phyloP scores from a whole-genome alignment of 92 coral and sea anemone species.

The Umimayanthus chanpuru region DNA sequence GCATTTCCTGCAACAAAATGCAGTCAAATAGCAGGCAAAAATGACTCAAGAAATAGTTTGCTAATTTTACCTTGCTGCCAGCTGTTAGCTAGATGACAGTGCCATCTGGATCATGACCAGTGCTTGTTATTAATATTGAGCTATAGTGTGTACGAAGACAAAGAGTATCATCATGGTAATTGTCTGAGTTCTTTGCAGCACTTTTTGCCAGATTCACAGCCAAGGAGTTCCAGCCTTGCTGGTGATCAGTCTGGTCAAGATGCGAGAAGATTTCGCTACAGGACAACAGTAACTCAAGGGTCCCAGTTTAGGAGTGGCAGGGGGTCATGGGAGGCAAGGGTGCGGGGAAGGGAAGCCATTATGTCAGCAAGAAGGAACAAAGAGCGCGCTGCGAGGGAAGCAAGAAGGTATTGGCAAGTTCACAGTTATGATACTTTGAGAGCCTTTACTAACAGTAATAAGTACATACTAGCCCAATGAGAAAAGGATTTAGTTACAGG shows the following conservation, averaged over 20 bases:
- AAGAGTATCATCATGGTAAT: not conserved
- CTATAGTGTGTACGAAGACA: too few relatives aligned
- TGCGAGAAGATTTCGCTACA: conserved; percentile 79
- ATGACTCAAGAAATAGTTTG: too few relatives aligned
- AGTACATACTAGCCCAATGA: too few relatives aligned
- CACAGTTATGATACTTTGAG: not conserved
- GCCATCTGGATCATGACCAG: too few relatives aligned
- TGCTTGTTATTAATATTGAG: too few relatives aligned
- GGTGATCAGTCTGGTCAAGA: conserved; percentile 31
- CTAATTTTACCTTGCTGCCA: too few relatives aligned
- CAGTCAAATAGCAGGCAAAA: too few relatives aligned
- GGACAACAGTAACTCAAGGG: conserved; percentile 67
- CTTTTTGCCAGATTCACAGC: conserved; percentile 55
- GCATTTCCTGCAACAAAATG: too few relatives aligned
- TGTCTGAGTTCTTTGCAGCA: conserved; percentile 53
- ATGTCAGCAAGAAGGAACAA: conserved; percentile 62
- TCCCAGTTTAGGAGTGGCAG: not conserved
- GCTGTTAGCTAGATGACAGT: too few relatives aligned
- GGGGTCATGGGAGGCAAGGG: conserved; percentile 65
- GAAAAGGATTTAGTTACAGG: too few relatives aligned
- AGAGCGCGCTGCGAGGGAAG: conserved; percentile 59
- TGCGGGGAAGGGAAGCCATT: conserved; percentile 58
- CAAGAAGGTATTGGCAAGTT: conserved; percentile 66
- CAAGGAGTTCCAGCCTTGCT: conserved; percentile 1
- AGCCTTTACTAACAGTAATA: not conserved